These are phyloP conservation scores for Teleogryllus occipitalis DNA, from an alignment of 1,140 invertebrate genomes.

Conservation along the genomic window DNA sequence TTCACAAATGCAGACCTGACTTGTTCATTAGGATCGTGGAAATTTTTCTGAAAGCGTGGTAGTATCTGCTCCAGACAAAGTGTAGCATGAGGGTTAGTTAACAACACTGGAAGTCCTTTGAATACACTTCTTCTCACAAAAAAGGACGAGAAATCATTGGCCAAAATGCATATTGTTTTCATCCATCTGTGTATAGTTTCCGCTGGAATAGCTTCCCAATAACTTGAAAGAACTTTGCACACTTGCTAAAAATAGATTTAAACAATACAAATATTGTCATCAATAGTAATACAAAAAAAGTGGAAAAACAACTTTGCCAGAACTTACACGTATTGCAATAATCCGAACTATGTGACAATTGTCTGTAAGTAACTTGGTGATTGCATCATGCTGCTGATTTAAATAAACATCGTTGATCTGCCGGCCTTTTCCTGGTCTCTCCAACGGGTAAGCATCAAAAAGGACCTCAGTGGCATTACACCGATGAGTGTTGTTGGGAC, in stretches of 20 bases:
- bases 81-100: slow-evolving; percentile 19
- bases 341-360: slow-evolving; percentile 26
- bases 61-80: slow-evolving; percentile 21
- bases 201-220: slow-evolving; percentile 21
- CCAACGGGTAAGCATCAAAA: slow-evolving; percentile 28
- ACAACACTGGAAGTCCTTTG: slow-evolving; percentile 21
- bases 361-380: slow-evolving; percentile 26
- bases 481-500: slow-evolving; percentile 25
- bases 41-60: slow-evolving; percentile 19
- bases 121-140: slow-evolving; percentile 24
- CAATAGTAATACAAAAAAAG: background rate
- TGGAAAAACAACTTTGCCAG: too few species aligned
- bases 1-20: slow-evolving; percentile 26
- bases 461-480: slow-evolving; percentile 28
- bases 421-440: slow-evolving; percentile 21
- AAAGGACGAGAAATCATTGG: slow-evolving; percentile 23
- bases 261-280: background rate
- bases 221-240: slow-evolving; percentile 18
- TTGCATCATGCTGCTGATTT: slow-evolving; percentile 25
- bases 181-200: slow-evolving; percentile 23
- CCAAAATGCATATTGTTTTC: slow-evolving; percentile 20
- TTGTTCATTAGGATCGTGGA: slow-evolving; percentile 28
- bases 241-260: slow-evolving; percentile 24
- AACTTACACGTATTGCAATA: slow-evolving; percentile 26
- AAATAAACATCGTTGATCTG: slow-evolving; percentile 22